These are phyloP conservation scores for Emberiza fucata DNA, from an alignment of 2,113 vertebrate species.

Conservation along the genomic window DNA sequence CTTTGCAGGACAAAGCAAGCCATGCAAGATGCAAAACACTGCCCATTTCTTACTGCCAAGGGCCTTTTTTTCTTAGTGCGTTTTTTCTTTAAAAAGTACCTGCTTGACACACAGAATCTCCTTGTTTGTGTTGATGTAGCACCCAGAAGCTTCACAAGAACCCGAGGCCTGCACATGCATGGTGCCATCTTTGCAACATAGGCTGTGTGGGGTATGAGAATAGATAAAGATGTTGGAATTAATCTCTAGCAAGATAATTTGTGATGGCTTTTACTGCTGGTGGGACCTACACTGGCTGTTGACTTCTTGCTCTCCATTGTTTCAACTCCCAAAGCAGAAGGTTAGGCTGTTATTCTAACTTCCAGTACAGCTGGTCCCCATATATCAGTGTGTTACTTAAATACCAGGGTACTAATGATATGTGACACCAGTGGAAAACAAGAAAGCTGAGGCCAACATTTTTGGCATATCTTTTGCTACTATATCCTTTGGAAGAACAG, in stretches of 20 bases:
- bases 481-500: not conserved
- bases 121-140: not conserved
- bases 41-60: not conserved
- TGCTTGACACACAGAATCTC: not conserved
- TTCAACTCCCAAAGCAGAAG: not conserved
- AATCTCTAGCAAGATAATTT: not conserved
- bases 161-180: not conserved
- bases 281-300: not conserved
- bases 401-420: constrained; percentile 38
- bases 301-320: not conserved
- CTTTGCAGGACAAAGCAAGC: not conserved
- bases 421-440: constrained; percentile 31
- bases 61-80: not conserved
- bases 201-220: not conserved
- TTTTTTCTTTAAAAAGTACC: not conserved
- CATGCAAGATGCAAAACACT: not conserved
- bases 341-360: not conserved
- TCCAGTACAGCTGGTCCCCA: constrained; percentile 1
- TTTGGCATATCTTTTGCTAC: not conserved
- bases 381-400: constrained; percentile 1
- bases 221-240: not conserved
- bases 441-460: constrained; percentile 14
- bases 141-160: not conserved
- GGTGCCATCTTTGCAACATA: not conserved
- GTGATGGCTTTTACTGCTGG: not conserved